Evolutionary conservation across 2,888 invertebrate species (phyloP).

Genomic region (Stegana nigrithorax): DNA sequence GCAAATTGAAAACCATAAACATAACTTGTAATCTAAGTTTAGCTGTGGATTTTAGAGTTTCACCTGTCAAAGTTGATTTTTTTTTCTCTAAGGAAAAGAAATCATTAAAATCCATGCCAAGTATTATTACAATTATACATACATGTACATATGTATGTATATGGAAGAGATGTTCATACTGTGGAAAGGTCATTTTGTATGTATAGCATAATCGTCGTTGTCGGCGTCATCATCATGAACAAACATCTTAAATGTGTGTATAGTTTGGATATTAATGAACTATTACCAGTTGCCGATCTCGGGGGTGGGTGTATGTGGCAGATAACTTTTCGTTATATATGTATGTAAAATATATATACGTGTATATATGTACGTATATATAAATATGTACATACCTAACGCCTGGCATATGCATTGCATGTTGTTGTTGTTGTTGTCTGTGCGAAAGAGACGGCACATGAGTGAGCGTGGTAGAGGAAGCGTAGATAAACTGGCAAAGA

Average conservation of each 20-base stretch:
- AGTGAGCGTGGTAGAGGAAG: conserved; percentile 47
- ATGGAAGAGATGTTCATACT: neutral
- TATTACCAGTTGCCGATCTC: conserved; percentile 47
- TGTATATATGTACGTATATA: conserved; percentile 31
- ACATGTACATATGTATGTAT: conserved; percentile 16
- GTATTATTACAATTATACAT: no score
- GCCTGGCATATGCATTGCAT: no score
- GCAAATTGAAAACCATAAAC: no score
- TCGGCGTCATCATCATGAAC: no score
- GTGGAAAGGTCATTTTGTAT: conserved; percentile 53
- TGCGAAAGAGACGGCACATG: neutral
- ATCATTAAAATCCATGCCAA: conserved; percentile 25
- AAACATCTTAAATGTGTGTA: no score
- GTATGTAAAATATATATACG: no score
- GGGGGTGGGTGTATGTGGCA: conserved; percentile 61
- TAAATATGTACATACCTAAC: conserved; percentile 21
- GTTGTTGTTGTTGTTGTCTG: no score
- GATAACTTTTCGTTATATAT: conserved; percentile 50
- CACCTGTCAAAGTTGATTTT: no score
- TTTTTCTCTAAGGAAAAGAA: conserved; percentile 26
- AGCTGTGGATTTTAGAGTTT: no score
- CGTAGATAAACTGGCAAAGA: no score
- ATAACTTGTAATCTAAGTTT: no score
- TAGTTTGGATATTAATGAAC: conserved; percentile 36
- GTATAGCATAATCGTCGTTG: conserved; percentile 49